These are phyloP conservation scores for Chrysomallon squamiferum DNA, from an alignment of 1,140 invertebrate genomes.

Conservation along the genomic window DNA sequence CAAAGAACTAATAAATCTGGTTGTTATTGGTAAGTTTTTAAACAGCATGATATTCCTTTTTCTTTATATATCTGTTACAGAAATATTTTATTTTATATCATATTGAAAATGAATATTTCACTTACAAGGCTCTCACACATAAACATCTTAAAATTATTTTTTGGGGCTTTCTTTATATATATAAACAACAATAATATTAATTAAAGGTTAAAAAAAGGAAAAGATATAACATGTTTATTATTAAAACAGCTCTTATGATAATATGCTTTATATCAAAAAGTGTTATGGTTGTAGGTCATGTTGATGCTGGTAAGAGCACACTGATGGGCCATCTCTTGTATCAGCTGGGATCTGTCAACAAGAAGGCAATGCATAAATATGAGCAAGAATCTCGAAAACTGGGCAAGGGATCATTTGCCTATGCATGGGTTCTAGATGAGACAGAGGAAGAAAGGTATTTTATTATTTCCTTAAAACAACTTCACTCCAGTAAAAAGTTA, in stretches of 20 bases:
- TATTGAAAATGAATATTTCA: no score
- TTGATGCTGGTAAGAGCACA: conserved; percentile 99
- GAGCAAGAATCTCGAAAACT: conserved; percentile 97
- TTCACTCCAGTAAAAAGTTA: no score
- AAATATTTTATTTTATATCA: no score
- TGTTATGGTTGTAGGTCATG: conserved; percentile 78
- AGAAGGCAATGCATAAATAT: conserved; percentile 94
- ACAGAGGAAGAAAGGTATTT: conserved; percentile 91
- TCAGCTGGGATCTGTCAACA: conserved; percentile 84
- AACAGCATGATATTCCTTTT: background rate
- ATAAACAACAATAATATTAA: no score
- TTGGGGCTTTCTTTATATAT: no score
- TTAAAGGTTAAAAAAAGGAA: no score
- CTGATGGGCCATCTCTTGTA: conserved; percentile 94
- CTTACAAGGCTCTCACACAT: no score
- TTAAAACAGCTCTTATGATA: background rate
- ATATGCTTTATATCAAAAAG: background rate
- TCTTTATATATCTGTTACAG: no score
- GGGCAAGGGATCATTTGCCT: conserved; percentile 98
- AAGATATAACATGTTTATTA: background rate
- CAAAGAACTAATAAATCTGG: conserved; percentile 90
- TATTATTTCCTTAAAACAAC: background rate
- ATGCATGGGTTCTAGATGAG: conserved; percentile 99
- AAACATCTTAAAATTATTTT: no score
- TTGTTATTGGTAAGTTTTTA: conserved; percentile 78